These are phyloP conservation scores for Penelope pileata DNA, from an alignment of 2,113 vertebrate genomes.

Conservation along the genomic window DNA sequence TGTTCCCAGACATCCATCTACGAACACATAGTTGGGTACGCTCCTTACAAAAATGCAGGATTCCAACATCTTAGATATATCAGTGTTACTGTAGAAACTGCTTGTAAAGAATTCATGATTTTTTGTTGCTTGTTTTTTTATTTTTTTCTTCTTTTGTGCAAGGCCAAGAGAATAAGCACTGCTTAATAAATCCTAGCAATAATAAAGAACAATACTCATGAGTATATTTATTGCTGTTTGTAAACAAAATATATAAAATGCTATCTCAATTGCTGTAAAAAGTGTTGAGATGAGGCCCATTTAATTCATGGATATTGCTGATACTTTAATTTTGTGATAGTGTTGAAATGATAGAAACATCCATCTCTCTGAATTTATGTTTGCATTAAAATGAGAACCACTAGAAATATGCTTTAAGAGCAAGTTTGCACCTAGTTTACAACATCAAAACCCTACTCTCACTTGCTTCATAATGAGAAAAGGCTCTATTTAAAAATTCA, in stretches of 20 bases:
- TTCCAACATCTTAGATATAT: neutral
- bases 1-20: neutral
- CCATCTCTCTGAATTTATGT: constrained; percentile 33
- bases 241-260: constrained; percentile 25
- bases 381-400: constrained; percentile 5
- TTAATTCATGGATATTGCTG: constrained; percentile 50
- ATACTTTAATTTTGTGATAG: constrained; percentile 46
- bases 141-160: neutral
- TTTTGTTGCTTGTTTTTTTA: neutral
- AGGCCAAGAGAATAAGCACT: neutral
- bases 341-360: neutral
- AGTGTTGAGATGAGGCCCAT: neutral
- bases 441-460: neutral
- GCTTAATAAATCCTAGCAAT: neutral
- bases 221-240: constrained; percentile 49
- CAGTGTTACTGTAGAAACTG: neutral
- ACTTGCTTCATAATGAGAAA: constrained; percentile 2
- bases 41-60: neutral
- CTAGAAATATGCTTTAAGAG: constrained; percentile 20
- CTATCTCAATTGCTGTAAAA: neutral
- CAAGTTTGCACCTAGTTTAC: neutral
- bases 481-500: neutral
- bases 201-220: constrained; percentile 10
- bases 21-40: neutral
- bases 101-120: neutral